Evolutionary conservation across 2,113 vertebrate genomes (phyloP), one percentile per base, ranked within the genome.

Genomic region (Phrynosoma platyrhinos): DNA sequence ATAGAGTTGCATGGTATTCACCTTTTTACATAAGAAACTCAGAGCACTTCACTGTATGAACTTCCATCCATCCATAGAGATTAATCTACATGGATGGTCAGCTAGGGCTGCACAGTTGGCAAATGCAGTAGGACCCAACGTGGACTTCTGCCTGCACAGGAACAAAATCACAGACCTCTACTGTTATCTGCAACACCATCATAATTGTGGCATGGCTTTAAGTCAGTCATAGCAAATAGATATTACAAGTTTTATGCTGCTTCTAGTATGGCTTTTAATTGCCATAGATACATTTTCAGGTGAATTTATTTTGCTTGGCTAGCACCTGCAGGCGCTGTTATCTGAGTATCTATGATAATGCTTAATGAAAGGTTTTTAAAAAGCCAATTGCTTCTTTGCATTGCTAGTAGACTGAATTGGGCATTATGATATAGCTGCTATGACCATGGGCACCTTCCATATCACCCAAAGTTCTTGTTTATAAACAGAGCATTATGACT

Each of bases 191-290:
- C 84, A 2, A 83, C 82, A 87, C 89, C 90, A 90, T 92, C 92
- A 92, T 90, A 23, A 88, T 94, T 93, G 68, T 88, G 93, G 94
- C 94, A 95, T 95, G 92, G 92, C 94, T 92, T 94, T 91, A 40
- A 62, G 25, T 58, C 91, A 88, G 90, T 84, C 93, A 84, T 87
- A 91, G 93, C 72, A 53, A 90, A 80, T 0, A 20, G 88, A 90
- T 85, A 86, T 85, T 92, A 91, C 87, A 87, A 92, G 80, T 64
- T 0, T 0, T 71, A 78, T 1, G 5, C 83, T 81, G 82, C 52
- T 86, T 58, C 32, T 85, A 87, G 81, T 81, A 71, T 20, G 86
- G 82, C 25, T 75, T 76, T 30, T 64, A 76, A 25, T 75, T 47
- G 42, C 55, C 42, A 76, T 82, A 86, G 76, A 52, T 85, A 77